These are phyloP conservation scores for Silvanus unidentatus DNA, from an alignment of 2,888 invertebrate species.

Conservation along the genomic window DNA sequence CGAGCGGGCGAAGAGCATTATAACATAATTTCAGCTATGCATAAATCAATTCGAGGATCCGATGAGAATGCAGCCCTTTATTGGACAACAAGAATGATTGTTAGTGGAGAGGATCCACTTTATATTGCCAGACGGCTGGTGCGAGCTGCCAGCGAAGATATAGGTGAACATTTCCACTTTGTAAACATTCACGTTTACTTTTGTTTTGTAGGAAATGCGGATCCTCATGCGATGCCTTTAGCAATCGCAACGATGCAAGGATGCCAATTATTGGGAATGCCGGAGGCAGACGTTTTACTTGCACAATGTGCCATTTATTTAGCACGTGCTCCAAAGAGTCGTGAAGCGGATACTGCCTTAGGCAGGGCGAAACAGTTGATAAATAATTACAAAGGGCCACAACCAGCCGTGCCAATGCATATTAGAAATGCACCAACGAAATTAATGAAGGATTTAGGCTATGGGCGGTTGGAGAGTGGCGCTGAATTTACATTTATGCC, in stretches of 20 bases:
- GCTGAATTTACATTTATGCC: constrained; percentile 62
- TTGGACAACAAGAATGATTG: constrained; percentile 74
- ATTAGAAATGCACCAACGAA: constrained; percentile 75
- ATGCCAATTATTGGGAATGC: constrained; percentile 75
- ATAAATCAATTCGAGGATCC: constrained; percentile 75
- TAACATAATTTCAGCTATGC: constrained; percentile 74
- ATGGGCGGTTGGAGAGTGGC: constrained; percentile 52
- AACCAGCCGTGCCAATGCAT: constrained; percentile 71
- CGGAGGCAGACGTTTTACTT: constrained; percentile 71
- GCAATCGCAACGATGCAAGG: constrained; percentile 73
- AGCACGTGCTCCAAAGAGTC: constrained; percentile 70
- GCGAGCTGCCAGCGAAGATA: constrained; percentile 70
- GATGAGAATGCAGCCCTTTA: constrained; percentile 77
- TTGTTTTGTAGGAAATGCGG: constrained; percentile 65
- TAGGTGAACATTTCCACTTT: constrained; percentile 50
- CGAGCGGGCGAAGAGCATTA: constrained; percentile 77
- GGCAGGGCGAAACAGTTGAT: constrained; percentile 55
- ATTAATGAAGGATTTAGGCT: constrained; percentile 68
- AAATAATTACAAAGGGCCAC: constrained; percentile 57
- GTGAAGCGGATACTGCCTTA: constrained; percentile 52
- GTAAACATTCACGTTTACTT: constrained; percentile 29
- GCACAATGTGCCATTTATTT: constrained; percentile 73
- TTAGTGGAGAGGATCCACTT: constrained; percentile 74
- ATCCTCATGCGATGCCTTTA: constrained; percentile 58
- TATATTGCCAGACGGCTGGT: constrained; percentile 72